Evolutionary conservation across 2,113 vertebrate genomes (phyloP).

Genomic region (Peromyscus leucopus): DNA sequence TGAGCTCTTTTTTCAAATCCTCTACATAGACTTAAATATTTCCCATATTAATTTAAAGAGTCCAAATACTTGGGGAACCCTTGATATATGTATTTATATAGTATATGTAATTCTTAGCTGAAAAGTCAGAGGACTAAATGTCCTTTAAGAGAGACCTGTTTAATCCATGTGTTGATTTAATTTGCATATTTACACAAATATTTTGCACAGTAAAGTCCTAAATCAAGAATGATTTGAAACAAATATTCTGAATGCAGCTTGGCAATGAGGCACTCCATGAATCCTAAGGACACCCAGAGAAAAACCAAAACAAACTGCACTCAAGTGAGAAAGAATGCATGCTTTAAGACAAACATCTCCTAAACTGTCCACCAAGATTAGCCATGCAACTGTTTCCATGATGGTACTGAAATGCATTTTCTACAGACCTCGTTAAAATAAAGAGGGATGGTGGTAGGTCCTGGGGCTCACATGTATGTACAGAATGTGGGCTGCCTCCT

Average conservation of each 20-base stretch:
- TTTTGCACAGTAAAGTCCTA: neutral
- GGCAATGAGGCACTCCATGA: neutral
- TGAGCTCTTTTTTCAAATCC: neutral
- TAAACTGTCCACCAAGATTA: constrained; percentile 26
- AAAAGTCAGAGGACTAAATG: constrained; percentile 17
- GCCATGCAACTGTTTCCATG: neutral
- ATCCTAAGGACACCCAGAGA: neutral
- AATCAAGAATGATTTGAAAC: constrained; percentile 16
- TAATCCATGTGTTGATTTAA: constrained; percentile 25
- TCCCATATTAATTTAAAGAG: no score
- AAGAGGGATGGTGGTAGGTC: neutral
- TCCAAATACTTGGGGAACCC: neutral
- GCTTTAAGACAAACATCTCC: constrained; percentile 39
- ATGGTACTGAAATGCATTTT: constrained; percentile 55
- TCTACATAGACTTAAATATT: neutral
- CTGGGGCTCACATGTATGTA: neutral
- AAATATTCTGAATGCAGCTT: constrained; percentile 16
- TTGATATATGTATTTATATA: constrained; percentile 15
- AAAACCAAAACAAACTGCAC: neutral
- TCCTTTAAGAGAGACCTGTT: constrained; percentile 12
- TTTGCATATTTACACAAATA: constrained; percentile 39
- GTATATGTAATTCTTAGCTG: constrained; percentile 8
- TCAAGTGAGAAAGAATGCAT: constrained; percentile 42
- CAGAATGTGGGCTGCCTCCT: neutral
- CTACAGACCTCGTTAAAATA: constrained; percentile 50